phyloP scores from a whole-genome alignment of 2,113 vertebrate genomes.

The Gila orcuttii region DNA sequence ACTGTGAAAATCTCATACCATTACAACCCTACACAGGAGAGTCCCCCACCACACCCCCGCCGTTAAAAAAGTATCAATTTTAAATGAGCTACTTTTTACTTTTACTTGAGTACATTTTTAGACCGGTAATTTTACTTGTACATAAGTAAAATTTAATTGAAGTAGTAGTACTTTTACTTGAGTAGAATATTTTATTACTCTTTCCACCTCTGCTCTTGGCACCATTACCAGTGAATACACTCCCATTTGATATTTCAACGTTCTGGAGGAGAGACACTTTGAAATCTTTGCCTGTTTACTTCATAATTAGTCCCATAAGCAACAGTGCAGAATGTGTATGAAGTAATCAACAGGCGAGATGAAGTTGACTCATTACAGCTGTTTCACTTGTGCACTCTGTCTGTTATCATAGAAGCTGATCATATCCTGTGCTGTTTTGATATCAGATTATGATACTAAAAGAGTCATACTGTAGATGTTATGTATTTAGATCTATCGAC shows the following conservation, averaged over 20 bases:
- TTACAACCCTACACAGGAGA: no score
- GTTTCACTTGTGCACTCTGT: background rate
- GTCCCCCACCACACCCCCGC: no score
- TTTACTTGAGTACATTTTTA: no score
- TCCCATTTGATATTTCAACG: slow-evolving; percentile 31
- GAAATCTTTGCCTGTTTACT: background rate
- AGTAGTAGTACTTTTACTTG: no score
- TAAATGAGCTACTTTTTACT: no score
- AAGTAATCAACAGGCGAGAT: slow-evolving; percentile 18
- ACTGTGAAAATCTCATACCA: no score
- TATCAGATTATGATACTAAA: background rate
- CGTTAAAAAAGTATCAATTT: no score
- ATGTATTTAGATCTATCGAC: background rate
- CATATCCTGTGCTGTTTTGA: slow-evolving; percentile 4
- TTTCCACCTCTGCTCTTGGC: no score
- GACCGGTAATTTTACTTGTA: no score
- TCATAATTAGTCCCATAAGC: slow-evolving; percentile 35
- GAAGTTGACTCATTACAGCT: slow-evolving; percentile 11
- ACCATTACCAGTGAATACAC: slow-evolving; percentile 14
- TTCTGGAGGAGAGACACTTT: slow-evolving; percentile 14
- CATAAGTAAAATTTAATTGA: no score
- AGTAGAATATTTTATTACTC: no score
- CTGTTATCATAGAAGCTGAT: background rate
- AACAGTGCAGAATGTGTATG: slow-evolving; percentile 15
- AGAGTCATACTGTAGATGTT: background rate